These are phyloP conservation scores for Erythrolamprus reginae DNA, from an alignment of 2,113 vertebrate genomes.

Conservation along the genomic window DNA sequence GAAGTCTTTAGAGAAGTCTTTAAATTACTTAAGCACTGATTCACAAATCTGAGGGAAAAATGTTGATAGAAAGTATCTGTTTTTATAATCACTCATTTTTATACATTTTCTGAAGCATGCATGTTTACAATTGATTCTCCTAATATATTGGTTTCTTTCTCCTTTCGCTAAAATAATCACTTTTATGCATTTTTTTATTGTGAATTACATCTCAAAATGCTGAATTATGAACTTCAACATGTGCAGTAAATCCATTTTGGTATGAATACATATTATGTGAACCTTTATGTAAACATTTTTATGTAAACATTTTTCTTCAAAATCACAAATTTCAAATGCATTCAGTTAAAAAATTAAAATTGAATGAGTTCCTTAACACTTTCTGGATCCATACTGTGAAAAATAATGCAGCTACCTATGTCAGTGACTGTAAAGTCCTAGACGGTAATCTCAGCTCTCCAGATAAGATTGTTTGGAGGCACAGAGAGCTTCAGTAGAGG, in stretches of 20 bases:
- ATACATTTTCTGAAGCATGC: not conserved
- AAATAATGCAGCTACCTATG: not conserved
- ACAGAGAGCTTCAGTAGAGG: not conserved
- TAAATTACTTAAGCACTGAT: not conserved
- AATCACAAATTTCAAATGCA: not conserved
- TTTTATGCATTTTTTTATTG: not conserved
- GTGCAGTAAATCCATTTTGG: not conserved
- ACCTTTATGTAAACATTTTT: not conserved
- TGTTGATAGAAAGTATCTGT: not conserved
- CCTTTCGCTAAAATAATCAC: not conserved
- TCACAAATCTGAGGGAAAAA: not conserved
- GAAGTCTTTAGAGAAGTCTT: not conserved
- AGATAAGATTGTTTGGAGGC: not conserved
- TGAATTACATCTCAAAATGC: not conserved
- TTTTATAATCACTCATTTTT: not conserved
- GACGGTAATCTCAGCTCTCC: not conserved
- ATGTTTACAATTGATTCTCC: not conserved
- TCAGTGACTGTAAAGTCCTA: not conserved
- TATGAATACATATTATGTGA: not conserved
- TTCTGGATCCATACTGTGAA: not conserved
- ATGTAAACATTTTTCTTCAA: not conserved
- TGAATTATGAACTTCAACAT: not conserved
- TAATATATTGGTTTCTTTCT: not conserved
- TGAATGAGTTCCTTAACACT: not conserved
- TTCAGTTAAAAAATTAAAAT: not conserved